Evolutionary conservation across 1,140 invertebrate species (phyloP).

Genomic region (Drosophila navojoa): DNA sequence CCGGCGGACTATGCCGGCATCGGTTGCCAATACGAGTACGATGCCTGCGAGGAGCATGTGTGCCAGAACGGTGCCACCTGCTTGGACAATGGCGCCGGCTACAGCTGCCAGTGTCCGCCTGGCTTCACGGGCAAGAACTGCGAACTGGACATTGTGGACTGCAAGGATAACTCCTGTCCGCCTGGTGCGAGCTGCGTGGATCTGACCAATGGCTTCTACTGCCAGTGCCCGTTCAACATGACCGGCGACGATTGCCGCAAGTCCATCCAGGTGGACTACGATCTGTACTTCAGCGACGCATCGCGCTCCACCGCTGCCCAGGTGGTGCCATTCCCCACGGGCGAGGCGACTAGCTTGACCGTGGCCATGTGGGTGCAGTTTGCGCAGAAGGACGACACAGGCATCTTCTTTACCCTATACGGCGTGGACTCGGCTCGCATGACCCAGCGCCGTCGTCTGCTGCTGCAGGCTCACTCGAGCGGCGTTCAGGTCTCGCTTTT

Average conservation of each 20-base stretch:
- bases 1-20: slow-evolving; percentile 93
- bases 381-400: slow-evolving; percentile 93
- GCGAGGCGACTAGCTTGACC: slow-evolving; percentile 91
- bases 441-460: slow-evolving; percentile 89
- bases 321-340: slow-evolving; percentile 94
- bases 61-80: slow-evolving; percentile 97
- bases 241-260: slow-evolving; percentile 98
- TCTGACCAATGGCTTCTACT: slow-evolving; percentile 95
- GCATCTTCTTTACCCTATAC: slow-evolving; percentile 97
- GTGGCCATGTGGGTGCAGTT: slow-evolving; percentile 98
- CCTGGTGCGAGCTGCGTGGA: slow-evolving; percentile 97
- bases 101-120: slow-evolving; percentile 93
- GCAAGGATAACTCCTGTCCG: slow-evolving; percentile 96
- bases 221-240: slow-evolving; percentile 97
- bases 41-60: slow-evolving; percentile 93
- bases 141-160: slow-evolving; percentile 96
- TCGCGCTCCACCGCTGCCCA: slow-evolving; percentile 94
- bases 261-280: slow-evolving; percentile 98
- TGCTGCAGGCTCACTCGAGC: slow-evolving; percentile 95
- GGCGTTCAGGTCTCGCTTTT: slow-evolving; percentile 95
- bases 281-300: slow-evolving; percentile 96
- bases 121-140: slow-evolving; percentile 94
- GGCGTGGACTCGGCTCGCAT: slow-evolving; percentile 92
- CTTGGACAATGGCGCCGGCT: slow-evolving; percentile 92
- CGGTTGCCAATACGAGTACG: slow-evolving; percentile 96